Percentiles rank a stretch among this genome's conserved stretches.
These are phyloP conservation scores for Cephus sareptanus DNA, from an alignment of 2,888 invertebrate species.

Conservation along the genomic window DNA sequence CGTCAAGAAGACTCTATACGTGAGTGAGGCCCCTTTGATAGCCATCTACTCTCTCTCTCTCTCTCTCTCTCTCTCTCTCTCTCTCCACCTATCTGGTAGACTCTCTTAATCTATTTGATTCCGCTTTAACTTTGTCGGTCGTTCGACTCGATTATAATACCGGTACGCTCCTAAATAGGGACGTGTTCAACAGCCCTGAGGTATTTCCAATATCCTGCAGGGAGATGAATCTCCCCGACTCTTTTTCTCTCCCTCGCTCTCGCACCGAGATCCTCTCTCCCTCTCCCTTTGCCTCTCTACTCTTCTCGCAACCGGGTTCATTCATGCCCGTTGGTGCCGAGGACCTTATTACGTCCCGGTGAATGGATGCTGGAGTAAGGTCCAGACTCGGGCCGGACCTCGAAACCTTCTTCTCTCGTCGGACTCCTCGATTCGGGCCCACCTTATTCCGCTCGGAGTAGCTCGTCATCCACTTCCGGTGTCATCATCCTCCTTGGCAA, in stretches of 20 bases:
- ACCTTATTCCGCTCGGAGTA: conserved; percentile 5
- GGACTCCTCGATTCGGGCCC: conserved; percentile 14
- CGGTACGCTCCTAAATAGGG: conserved; percentile 53
- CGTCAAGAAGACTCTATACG: background rate
- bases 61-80: too few species aligned
- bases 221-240: conserved; percentile 50
- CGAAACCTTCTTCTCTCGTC: conserved; percentile 24
- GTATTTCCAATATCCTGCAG: conserved; percentile 66
- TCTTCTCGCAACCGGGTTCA: conserved; percentile 42
- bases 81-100: background rate
- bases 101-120: background rate
- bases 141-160: conserved; percentile 57
- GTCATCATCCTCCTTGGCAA: background rate
- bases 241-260: conserved; percentile 23
- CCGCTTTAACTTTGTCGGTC: background rate
- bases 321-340: conserved; percentile 60
- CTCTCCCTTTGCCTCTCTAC: conserved; percentile 18
- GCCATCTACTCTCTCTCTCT: background rate
- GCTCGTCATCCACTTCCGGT: background rate
- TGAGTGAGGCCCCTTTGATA: background rate
- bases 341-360: conserved; percentile 61
- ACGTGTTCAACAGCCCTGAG: conserved; percentile 60
- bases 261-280: conserved; percentile 16
- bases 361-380: conserved; percentile 42
- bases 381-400: background rate